Base-by-base conservation (phyloP, 1,140 invertebrate species). In the Cotesia vestalis region DNA sequence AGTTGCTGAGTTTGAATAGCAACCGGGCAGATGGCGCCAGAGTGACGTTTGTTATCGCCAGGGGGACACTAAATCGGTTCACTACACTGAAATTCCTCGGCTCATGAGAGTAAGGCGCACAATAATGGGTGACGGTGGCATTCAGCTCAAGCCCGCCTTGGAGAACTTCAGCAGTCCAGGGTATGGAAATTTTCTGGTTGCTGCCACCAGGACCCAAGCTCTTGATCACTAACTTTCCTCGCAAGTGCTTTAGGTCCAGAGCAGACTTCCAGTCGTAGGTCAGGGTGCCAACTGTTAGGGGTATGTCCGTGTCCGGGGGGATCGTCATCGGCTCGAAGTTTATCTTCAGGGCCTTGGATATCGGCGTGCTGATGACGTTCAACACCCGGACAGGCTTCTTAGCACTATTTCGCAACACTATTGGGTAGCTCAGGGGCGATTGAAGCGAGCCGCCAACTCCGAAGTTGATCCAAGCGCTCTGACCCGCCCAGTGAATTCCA, bases 401-500 rank as follows among this genome's bases (percentile, higher is more conserved):
- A 12, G 91, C 90, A 60, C 93, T 92, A 85, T 95, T 95, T 76
- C 92, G 88, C 55, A 95, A 85, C 77, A 88, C 89, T 67, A 95
- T 85, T 71, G 89, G 88, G 51, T 93, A 84, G 66, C 88, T 88
- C 82, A 90, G 90, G 6, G 92, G 90, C 62, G 88, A 84, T 81
- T 94, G 92, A 76, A 91, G 84, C 35, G 90, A 90, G 53, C 93
- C 91, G 60, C 94, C 88, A 75, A 94, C 89, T 74, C 95, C 95
- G 87, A 97, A 96, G 87, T 97, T 94, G 52, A 96, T 88, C 73
- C 92, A 85, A 72, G 95, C 93, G 78, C 91, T 90, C 55, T 92
- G 90, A 57, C 92, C 90, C 74, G 84, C 85, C 85, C 85, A 87
- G 86, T 94, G 95, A 66, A 96, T 88, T 66, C 94, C 93, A 77